Evolutionary conservation across 37 sponge, comb jelly and placozoan genomes (phyloP), one percentile per base, ranked within the genome.

Genomic region (Tethya wilhelma): DNA sequence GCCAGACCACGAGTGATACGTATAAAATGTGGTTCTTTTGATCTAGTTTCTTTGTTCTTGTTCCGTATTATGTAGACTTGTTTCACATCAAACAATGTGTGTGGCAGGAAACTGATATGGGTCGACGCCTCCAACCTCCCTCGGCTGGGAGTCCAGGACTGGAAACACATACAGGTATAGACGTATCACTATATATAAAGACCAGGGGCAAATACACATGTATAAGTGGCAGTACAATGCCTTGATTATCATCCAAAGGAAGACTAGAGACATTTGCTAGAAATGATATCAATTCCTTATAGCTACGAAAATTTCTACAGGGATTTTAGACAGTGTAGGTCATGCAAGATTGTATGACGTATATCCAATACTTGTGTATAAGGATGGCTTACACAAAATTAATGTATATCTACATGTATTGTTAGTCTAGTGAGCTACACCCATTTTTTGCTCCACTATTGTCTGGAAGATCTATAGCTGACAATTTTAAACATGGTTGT

Each of bases 71-170:
- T 63, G 20, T 76, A 95, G 96, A 87, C 82, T n/a, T 95, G 92
- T 58, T 95, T 98, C 42, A 53, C 53, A 9, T 38, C 71, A 14
- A 98, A 98, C 65, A 70, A 77, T 41, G 82, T 98, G n/a, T 78
- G 57, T 63, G 98, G 98, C 7, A 60, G 91, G 22, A 98, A 75
- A 38, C 81, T 98, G 64, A 93, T 98, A 20, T 73, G 78, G 78
- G 75, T 98, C 6, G 87, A 90, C 46, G 93, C 96, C 9, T 93
- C 93, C 33, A 81, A 89, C 17, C 85, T 98, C 45, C 98, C 98
- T 39, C 59, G 74, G 23, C 85, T 98, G 72, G 98, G 98, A 46
- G 85, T 98, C 46, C 81, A 84, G 14, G 91, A 98, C 46, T 95
- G 95, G 78, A 90, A 84, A 37, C 90, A 98, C 75, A 81, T 98